Conservation (phyloP, 2,113 vertebrate genomes). For the Centropus unirufus region DNA sequence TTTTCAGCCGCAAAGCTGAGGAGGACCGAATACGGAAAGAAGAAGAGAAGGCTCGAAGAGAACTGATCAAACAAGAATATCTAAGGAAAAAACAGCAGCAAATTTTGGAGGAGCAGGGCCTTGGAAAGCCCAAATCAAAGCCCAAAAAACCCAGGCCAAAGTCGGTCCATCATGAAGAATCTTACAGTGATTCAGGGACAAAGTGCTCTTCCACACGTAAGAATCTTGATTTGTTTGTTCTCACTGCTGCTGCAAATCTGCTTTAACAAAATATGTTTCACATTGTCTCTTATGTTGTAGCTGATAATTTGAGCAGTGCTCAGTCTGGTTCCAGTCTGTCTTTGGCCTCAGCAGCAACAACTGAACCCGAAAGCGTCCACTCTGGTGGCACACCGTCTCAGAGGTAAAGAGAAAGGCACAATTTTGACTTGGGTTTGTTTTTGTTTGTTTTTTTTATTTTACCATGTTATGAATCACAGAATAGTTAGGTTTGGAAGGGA, state of each 20-base stretch:
- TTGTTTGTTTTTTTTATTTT: too few relatives aligned
- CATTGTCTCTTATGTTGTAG: conserved; percentile 56
- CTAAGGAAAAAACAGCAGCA: conserved; percentile 93
- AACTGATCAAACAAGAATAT: conserved; percentile 96
- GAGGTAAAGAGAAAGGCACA: conserved; percentile 72
- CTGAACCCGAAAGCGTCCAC: conserved; percentile 89
- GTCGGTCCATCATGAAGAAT: conserved; percentile 89
- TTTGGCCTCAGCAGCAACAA: conserved; percentile 87
- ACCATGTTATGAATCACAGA: too few relatives aligned
- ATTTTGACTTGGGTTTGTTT: too few relatives aligned
- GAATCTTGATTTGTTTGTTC: neutral
- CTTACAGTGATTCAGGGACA: conserved; percentile 80
- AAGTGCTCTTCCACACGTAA: conserved; percentile 88
- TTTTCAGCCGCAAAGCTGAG: conserved; percentile 89
- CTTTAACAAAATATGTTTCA: neutral
- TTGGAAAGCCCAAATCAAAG: conserved; percentile 85
- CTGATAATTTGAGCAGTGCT: conserved; percentile 86
- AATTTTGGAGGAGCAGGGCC: conserved; percentile 90
- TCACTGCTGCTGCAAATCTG: neutral
- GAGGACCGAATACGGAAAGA: conserved; percentile 94
- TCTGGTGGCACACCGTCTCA: conserved; percentile 87
- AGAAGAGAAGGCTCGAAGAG: conserved; percentile 92
- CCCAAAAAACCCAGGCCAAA: conserved; percentile 86
- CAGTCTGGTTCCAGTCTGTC: conserved; percentile 94
- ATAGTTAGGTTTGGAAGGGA: too few relatives aligned